Conservation (phyloP, 2,888 invertebrate species). For the Emmelina monodactyla region DNA sequence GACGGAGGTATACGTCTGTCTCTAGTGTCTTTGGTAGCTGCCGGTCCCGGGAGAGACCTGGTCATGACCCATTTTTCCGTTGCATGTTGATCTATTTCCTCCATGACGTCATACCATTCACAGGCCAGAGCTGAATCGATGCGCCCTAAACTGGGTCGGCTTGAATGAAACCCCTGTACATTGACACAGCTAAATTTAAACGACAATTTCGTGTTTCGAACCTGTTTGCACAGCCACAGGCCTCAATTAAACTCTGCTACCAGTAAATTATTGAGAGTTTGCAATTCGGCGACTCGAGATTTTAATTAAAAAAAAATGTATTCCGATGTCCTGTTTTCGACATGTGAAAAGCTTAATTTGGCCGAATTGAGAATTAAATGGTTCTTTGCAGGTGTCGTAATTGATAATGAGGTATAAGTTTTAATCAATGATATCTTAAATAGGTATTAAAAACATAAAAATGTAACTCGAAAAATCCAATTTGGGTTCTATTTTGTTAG, state of each 20-base stretch:
- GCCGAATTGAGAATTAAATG: too few species aligned
- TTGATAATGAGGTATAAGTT: too few species aligned
- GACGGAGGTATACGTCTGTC: too few species aligned
- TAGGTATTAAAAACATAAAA: too few species aligned
- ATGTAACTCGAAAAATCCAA: too few species aligned
- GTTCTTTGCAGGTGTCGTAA: too few species aligned
- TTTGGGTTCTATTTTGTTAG: too few species aligned
- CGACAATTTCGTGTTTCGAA: slow-evolving; percentile 15
- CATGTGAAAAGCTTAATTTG: too few species aligned
- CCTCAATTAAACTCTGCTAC: slow-evolving; percentile 23
- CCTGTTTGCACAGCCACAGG: slow-evolving; percentile 30
- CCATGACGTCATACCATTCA: slow-evolving; percentile 62
- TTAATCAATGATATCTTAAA: too few species aligned
- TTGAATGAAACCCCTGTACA: slow-evolving; percentile 51
- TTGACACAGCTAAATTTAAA: slow-evolving; percentile 23
- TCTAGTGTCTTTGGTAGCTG: too few species aligned
- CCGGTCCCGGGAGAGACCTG: slow-evolving; percentile 25
- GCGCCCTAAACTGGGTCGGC: slow-evolving; percentile 47
- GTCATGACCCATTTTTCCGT: slow-evolving; percentile 40
- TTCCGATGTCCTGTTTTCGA: too few species aligned
- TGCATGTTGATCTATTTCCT: slow-evolving; percentile 50
- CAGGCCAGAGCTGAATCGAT: slow-evolving; percentile 53
- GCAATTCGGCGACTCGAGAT: slow-evolving; percentile 10
- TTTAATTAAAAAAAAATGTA: slow-evolving; percentile 1
- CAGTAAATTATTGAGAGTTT: slow-evolving; percentile 21